A percentile compares a stretch with the other conserved stretches of the same genome.
Evolutionary conservation across 2,113 vertebrate genomes (phyloP).

Genomic region (Gavia stellata): DNA sequence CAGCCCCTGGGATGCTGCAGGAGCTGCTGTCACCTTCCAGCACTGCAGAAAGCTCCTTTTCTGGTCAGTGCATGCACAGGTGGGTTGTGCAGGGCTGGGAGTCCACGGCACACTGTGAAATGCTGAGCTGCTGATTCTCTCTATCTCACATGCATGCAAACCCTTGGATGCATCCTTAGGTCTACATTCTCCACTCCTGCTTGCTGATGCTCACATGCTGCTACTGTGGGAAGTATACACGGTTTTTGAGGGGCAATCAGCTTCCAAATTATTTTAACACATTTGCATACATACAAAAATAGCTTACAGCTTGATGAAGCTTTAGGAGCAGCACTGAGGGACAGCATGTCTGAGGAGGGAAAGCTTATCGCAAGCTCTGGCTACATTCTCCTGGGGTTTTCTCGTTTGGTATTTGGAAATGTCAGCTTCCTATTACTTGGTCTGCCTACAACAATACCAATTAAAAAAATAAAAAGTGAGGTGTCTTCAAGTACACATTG

Average conservation of each 20-base stretch:
- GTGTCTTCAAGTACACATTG: slow-evolving; percentile 21
- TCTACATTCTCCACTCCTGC: fast-evolving
- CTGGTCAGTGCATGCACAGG: fast-evolving
- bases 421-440: not conserved
- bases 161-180: not conserved
- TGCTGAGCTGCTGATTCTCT: not conserved
- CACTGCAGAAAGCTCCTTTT: not conserved
- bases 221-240: fast-evolving
- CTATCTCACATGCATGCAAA: fast-evolving
- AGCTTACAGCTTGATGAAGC: not conserved
- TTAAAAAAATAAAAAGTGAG: not conserved
- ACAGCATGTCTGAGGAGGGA: not conserved
- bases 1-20: not conserved
- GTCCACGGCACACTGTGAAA: fast-evolving
- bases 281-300: not conserved
- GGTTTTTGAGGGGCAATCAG: not conserved
- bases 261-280: not conserved
- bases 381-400: not conserved
- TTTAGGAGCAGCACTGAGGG: not conserved
- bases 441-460: slow-evolving; percentile 33
- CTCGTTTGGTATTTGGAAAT: slow-evolving; percentile 20
- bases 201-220: fast-evolving
- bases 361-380: not conserved
- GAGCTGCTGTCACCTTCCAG: not conserved
- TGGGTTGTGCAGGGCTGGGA: not conserved